These are phyloP conservation scores for Brenthis hecate DNA, from an alignment of 2,888 invertebrate species.

Conservation along the genomic window DNA sequence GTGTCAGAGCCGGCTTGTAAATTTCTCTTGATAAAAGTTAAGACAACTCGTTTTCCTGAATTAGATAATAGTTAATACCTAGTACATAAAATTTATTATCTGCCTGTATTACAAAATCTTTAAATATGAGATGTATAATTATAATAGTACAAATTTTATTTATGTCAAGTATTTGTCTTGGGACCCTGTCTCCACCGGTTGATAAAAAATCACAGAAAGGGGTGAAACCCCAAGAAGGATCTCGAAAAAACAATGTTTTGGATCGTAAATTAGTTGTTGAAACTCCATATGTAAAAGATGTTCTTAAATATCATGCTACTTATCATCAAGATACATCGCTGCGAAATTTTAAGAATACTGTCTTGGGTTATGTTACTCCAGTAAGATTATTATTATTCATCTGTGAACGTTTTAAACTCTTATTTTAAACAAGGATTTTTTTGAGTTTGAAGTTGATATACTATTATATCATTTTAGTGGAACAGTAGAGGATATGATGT, in stretches of 20 bases:
- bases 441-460: constrained; percentile 14
- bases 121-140: constrained; percentile 63
- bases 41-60: neutral
- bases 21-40: constrained; percentile 5
- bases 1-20: constrained; percentile 19
- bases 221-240: constrained; percentile 80
- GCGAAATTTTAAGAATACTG: constrained; percentile 87
- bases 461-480: constrained; percentile 85
- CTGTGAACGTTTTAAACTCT: neutral
- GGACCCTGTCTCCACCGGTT: constrained; percentile 73
- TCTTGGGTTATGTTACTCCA: constrained; percentile 95
- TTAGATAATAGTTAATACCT: neutral
- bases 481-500: constrained; percentile 96
- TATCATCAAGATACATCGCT: constrained; percentile 87
- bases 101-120: neutral
- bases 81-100: neutral
- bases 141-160: constrained; percentile 61
- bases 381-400: constrained; percentile 60
- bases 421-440: constrained; percentile 18
- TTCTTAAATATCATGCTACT: constrained; percentile 88
- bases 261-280: constrained; percentile 87
- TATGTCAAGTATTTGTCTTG: constrained; percentile 65
- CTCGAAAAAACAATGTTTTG: constrained; percentile 85
- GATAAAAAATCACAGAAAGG: constrained; percentile 74
- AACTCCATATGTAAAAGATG: constrained; percentile 86